Evolutionary conservation across 2,888 invertebrate genomes (phyloP), one percentile per base, ranked within the genome.

Genomic region (Zygaena filipendulae): DNA sequence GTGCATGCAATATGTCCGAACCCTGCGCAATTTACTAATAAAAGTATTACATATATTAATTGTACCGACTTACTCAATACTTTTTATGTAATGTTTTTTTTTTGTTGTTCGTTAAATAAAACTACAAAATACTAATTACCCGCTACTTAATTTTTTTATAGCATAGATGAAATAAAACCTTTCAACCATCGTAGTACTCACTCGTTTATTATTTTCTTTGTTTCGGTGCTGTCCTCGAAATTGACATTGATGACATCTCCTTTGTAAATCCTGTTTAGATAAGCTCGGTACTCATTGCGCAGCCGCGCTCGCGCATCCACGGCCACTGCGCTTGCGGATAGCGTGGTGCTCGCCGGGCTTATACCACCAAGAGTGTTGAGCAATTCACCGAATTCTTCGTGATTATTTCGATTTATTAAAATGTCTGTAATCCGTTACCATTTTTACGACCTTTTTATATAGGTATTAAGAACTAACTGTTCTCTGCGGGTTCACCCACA

Each of bases 321-420:
- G 42, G 87, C 86, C 25, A 87, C 58, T 1, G 81, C 87, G 28
- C 81, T 81, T 1, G 86, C 85, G 32, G 83, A 81, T 16, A 68
- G 43, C 1, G 75, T 66, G 36, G 64, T 66, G 8, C 72, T 59
- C 12, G 39, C 39, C 2, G 45, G 35, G 11, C 44, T 43, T 28
- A 59, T 57, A 4, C 38, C 29, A 30, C 60, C 62, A 19, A 75
- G 41, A 2, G 37, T 21, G 12, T 60, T 54, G 11, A 87, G 51
- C 22, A 85, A 51, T 6, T 64, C 47, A 0, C 86, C 86, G 29
- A 87, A 82, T 38, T 81, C 63, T 42, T 81, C 72, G 44, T 86
- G 86, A 23, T 82, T 69, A 13, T 75, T 49, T 43, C 85, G 83
- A 18, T 66, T 74, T 31, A 36, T 37, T 33, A 62, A 41, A 20